A percentile compares a stretch with the other conserved stretches of the same genome.
These are phyloP conservation scores for Tanytarsus gracilentus DNA, from an alignment of 2,888 invertebrate species.

Conservation along the genomic window DNA sequence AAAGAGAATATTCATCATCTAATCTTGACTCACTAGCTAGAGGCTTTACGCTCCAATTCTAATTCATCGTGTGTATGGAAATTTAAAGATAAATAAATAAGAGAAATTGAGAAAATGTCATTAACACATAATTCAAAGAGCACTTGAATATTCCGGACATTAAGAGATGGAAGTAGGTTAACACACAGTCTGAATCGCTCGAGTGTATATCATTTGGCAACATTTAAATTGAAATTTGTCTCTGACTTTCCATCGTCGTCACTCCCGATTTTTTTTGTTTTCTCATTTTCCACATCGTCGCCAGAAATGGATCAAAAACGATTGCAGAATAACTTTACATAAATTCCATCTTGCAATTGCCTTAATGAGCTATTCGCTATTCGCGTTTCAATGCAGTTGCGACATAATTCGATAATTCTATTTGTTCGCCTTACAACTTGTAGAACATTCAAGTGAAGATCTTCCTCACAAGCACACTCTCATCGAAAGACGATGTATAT, in stretches of 20 bases:
- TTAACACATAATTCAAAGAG: neutral
- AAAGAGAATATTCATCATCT: too few species aligned
- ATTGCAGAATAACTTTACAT: conserved; percentile 1
- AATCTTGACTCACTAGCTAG: too few species aligned
- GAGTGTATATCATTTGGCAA: conserved; percentile 12
- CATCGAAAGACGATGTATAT: neutral
- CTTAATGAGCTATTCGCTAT: neutral
- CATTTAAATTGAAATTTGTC: conserved; percentile 14
- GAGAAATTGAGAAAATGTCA: too few species aligned
- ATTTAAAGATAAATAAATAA: too few species aligned
- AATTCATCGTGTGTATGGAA: too few species aligned
- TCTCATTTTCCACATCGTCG: neutral
- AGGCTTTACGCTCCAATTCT: too few species aligned
- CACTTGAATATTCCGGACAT: neutral
- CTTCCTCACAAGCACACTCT: neutral
- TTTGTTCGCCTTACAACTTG: conserved; percentile 13
- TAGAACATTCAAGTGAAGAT: neutral
- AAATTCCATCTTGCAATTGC: neutral
- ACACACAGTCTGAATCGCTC: neutral
- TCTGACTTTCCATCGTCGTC: neutral
- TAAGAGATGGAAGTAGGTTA: conserved; percentile 1
- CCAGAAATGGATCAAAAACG: conserved; percentile 1
- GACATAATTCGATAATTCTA: conserved; percentile 11
- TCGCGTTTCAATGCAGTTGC: neutral
- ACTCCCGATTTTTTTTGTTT: neutral